These are phyloP conservation scores for Drosophila affinis DNA, from an alignment of 2,888 invertebrate genomes.

Conservation along the genomic window DNA sequence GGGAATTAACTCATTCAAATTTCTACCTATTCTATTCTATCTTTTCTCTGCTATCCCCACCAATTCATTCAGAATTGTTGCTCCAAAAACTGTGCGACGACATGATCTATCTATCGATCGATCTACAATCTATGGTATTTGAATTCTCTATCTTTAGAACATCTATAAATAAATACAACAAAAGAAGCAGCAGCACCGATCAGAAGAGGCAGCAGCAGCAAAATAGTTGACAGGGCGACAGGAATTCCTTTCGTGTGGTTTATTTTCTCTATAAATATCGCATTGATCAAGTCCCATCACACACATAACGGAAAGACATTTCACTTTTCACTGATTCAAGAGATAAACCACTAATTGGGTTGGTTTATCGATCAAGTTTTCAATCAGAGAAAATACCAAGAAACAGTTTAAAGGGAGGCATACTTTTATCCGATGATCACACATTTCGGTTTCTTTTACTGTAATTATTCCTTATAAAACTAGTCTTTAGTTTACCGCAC, in stretches of 20 bases:
- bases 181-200: background rate
- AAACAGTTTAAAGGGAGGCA: background rate
- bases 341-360: background rate
- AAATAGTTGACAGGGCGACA: conserved; percentile 7
- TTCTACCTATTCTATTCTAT: background rate
- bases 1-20: background rate
- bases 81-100: background rate
- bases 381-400: background rate
- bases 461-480: background rate
- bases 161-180: conserved; percentile 24
- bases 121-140: conserved; percentile 22
- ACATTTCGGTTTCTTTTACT: background rate
- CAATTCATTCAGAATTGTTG: background rate
- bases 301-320: background rate
- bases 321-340: background rate
- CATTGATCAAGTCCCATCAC: background rate
- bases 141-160: conserved; percentile 23
- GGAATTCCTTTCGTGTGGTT: background rate
- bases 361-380: background rate
- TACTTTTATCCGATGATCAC: background rate
- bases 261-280: background rate
- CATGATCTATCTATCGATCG: background rate
- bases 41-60: background rate
- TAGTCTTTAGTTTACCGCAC: background rate
- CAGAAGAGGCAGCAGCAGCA: background rate